These are phyloP conservation scores for Graphium colonna DNA, from an alignment of 2,888 invertebrate species.

Conservation along the genomic window DNA sequence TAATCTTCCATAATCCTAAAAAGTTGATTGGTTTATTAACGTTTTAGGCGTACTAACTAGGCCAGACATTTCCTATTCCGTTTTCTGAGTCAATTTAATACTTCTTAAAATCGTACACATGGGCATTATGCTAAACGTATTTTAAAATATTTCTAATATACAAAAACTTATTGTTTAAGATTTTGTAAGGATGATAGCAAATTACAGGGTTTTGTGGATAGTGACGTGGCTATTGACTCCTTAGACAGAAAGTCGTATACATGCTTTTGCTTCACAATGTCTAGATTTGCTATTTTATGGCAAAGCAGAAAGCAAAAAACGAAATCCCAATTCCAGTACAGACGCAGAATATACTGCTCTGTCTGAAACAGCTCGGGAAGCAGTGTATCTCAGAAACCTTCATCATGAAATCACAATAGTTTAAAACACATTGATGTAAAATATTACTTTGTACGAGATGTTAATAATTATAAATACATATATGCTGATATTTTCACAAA, in stretches of 20 bases:
- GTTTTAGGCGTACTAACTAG: constrained; percentile 11
- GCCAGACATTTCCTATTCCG: constrained; percentile 13
- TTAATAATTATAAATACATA: not conserved
- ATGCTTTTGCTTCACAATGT: constrained; percentile 23
- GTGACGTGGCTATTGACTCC: constrained; percentile 19
- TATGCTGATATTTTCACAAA: constrained; percentile 4
- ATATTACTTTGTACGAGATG: no score
- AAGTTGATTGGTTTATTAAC: constrained; percentile 5
- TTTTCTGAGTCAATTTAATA: constrained; percentile 16
- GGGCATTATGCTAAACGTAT: constrained; percentile 22
- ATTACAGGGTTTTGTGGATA: constrained; percentile 22
- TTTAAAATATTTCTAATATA: constrained; percentile 20
- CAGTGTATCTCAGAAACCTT: constrained; percentile 4
- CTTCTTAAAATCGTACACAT: not conserved
- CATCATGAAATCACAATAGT: not conserved
- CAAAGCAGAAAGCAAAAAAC: constrained; percentile 19
- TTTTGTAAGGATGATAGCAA: constrained; percentile 13
- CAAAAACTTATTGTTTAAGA: constrained; percentile 22
- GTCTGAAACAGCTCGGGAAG: constrained; percentile 1
- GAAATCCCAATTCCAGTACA: constrained; percentile 6
- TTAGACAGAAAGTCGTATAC: constrained; percentile 24
- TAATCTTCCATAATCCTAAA: not conserved
- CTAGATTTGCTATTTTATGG: constrained; percentile 23
- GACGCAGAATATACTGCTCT: constrained; percentile 1
- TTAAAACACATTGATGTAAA: no score